Evolutionary conservation across 2,888 invertebrate species (phyloP), one percentile per base, ranked within the genome.

Genomic region (Panopea generosa): DNA sequence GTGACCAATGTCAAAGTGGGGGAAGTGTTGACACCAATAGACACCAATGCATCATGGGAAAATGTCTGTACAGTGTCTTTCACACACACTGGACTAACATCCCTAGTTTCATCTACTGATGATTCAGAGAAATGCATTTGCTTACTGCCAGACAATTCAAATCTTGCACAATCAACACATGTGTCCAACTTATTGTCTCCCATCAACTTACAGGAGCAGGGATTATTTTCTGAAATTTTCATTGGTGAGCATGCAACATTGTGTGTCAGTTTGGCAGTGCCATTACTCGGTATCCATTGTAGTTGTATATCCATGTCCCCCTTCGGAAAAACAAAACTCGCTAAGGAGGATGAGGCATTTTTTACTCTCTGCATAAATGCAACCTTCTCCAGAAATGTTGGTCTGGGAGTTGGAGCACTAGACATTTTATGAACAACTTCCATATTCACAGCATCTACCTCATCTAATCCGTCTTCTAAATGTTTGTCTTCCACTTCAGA

Each of bases 351-450:
- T 29, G 66, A 52, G 3, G 76, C 76, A 33, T 57, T 50, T 20
- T 45, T 47, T 0, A 76, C 70, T 18, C 70, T 26, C 45, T 70
- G 43, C 47, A 27, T 61, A 4, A 70, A 11, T 0, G 70, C 76
- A n/a, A 50, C 43, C 18, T 67, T 61, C 26, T 61, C 66, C 3
- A 70, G 56, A 62, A 76, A 76, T 47, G 59, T 50, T 38, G 47
- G 29, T 38, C 29, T 49, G 1, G 67, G 67, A 20, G 57, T 57
- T 16, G 57, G 20, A 22, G 29, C 50, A 33, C 20, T 43, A 38
- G 55, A 49, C 18, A 16, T 52, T 11, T 45, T 26, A 2, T 27
- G 38, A 33, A 49, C 27, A 16, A n/a, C n/a, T 11, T 16, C 43
- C 4, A 9, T 49, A 49, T 22, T 24, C 2, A 0, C 9, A 22